A percentile compares a stretch with the other conserved stretches of the same genome.
These are phyloP conservation scores for Varecia variegata DNA, from an alignment of 2,797 vertebrate genomes.

Conservation along the genomic window DNA sequence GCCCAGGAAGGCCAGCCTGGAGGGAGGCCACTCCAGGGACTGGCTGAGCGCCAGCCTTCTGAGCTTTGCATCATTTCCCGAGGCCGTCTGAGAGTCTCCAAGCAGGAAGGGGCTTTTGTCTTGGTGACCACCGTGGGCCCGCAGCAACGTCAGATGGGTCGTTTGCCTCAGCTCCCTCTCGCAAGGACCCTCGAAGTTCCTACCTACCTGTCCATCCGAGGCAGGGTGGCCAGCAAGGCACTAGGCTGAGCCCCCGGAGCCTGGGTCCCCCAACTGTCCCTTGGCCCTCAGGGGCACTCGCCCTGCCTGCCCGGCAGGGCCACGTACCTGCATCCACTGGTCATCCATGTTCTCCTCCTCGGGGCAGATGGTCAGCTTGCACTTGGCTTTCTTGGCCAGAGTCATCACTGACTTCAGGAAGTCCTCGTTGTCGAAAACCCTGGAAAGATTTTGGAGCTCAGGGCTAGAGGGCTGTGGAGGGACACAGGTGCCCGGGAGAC, in stretches of 20 bases:
- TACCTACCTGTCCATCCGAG: accelerated
- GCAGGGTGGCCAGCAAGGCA: background rate
- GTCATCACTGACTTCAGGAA: slow-evolving; percentile 87
- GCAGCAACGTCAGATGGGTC: accelerated
- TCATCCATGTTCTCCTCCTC: slow-evolving; percentile 87
- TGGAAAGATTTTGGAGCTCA: background rate
- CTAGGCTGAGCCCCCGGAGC: background rate
- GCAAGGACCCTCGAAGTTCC: background rate
- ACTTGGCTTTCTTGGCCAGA: slow-evolving; percentile 83
- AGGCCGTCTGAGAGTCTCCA: background rate
- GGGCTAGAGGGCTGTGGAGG: background rate
- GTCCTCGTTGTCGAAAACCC: slow-evolving; percentile 82
- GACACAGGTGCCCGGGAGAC: accelerated
- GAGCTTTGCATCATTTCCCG: background rate
- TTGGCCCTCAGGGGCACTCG: background rate
- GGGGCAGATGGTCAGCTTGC: slow-evolving; percentile 87
- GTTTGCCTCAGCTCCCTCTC: accelerated
- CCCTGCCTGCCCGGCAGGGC: accelerated
- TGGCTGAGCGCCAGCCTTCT: too few species aligned
- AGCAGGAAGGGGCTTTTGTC: background rate
- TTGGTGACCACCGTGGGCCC: accelerated
- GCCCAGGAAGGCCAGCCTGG: background rate
- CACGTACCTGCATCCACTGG: slow-evolving; percentile 93
- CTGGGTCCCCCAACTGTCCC: accelerated
- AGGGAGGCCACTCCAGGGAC: accelerated